Percentiles rank a stretch among this genome's conserved stretches.
These are phyloP conservation scores for Danio kyathit DNA, from an alignment of 2,797 vertebrate species.

Conservation along the genomic window DNA sequence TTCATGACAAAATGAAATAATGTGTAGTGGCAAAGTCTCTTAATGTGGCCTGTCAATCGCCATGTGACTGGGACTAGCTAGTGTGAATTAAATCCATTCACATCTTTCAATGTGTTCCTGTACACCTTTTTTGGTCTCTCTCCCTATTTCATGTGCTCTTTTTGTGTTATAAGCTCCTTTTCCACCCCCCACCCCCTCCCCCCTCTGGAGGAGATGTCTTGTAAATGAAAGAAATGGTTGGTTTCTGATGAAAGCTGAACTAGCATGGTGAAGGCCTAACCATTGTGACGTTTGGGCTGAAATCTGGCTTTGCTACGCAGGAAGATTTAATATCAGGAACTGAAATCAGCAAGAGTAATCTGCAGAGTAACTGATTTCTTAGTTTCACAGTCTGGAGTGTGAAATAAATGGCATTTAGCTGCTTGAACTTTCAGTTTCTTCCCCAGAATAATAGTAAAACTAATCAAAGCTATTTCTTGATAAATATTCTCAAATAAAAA, in stretches of 20 bases:
- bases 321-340: conserved; percentile 16
- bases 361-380: conserved; percentile 13
- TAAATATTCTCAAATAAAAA: neutral
- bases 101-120: conserved; percentile 40
- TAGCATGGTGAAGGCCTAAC: conserved; percentile 1
- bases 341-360: conserved; percentile 41
- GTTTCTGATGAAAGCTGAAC: neutral
- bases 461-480: neutral
- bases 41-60: conserved; percentile 36
- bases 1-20: conserved; percentile 45
- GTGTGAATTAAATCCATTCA: conserved; percentile 60
- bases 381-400: neutral
- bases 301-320: conserved; percentile 4
- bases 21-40: conserved; percentile 45
- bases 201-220: conserved; percentile 1
- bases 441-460: neutral
- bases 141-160: neutral
- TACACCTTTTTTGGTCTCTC: conserved; percentile 1
- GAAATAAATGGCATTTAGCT: neutral
- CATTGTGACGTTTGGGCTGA: neutral
- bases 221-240: neutral
- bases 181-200: conserved; percentile 8
- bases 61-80: conserved; percentile 23
- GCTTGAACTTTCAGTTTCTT: neutral
- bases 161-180: neutral